Evolutionary conservation across 2,888 invertebrate species (phyloP).

Genomic region (Brachyptera risi): DNA sequence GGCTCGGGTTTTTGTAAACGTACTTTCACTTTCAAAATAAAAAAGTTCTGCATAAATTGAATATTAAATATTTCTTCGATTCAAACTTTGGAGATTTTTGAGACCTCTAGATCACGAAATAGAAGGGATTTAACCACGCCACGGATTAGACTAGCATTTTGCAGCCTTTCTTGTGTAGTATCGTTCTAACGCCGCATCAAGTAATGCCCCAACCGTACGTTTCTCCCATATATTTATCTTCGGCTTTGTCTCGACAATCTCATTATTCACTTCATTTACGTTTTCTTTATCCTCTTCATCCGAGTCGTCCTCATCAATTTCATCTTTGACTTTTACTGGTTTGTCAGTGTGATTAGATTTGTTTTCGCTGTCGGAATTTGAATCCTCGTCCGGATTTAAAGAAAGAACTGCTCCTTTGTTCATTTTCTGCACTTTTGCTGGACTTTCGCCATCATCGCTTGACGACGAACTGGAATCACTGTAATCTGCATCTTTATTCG

Average conservation of each 20-base stretch:
- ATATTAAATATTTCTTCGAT: no score
- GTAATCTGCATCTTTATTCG: constrained; percentile 25
- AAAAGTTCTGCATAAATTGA: no score
- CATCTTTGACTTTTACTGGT: neutral
- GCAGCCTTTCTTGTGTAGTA: constrained; percentile 70
- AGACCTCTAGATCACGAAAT: no score
- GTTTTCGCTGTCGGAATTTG: neutral
- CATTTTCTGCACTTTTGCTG: neutral
- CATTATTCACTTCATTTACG: neutral
- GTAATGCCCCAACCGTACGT: constrained; percentile 72
- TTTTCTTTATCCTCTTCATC: constrained; percentile 12
- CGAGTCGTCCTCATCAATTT: constrained; percentile 18
- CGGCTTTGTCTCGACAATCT: neutral
- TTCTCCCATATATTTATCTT: constrained; percentile 78
- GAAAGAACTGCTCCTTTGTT: neutral
- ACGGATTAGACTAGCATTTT: no score
- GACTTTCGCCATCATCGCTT: neutral
- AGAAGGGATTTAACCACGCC: no score
- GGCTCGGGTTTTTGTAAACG: no score
- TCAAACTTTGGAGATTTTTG: no score
- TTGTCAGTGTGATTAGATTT: neutral
- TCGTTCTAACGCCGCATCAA: constrained; percentile 69
- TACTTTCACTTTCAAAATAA: no score
- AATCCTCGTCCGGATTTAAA: no score
- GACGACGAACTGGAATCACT: constrained; percentile 18